A percentile compares a stretch with the other conserved stretches of the same genome.
Evolutionary conservation across 2,113 vertebrate species (phyloP).

Genomic region (Manacus vitellinus): DNA sequence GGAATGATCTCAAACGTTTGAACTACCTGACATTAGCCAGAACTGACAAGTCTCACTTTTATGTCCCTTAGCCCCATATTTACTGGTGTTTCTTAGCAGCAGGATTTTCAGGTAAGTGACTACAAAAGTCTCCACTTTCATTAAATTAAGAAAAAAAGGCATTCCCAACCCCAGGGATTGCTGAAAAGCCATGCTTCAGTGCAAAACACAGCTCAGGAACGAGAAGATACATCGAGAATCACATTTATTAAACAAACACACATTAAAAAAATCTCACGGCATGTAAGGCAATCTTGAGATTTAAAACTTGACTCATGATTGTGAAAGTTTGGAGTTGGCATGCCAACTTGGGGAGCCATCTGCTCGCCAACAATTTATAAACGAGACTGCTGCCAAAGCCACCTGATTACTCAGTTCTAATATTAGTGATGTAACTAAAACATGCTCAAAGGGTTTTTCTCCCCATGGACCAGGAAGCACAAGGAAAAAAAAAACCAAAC

Average conservation of each 20-base stretch:
- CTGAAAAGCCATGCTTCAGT: background rate
- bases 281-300: slow-evolving; percentile 10
- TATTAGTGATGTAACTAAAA: slow-evolving; percentile 66
- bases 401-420: slow-evolving; percentile 62
- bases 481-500: background rate
- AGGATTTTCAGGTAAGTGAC: background rate
- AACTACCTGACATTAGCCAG: background rate
- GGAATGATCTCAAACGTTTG: background rate
- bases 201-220: background rate
- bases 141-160: background rate
- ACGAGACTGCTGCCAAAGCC: slow-evolving; percentile 56
- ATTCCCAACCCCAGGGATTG: background rate
- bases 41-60: background rate
- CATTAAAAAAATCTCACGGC: background rate
- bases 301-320: slow-evolving; percentile 54
- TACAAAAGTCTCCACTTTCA: background rate
- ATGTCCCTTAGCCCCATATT: background rate
- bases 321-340: slow-evolving; percentile 60
- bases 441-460: background rate
- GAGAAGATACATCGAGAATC: background rate
- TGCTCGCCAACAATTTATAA: slow-evolving; percentile 62
- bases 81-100: background rate
- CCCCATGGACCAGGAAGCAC: slow-evolving; percentile 14
- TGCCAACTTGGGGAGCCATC: slow-evolving; percentile 61
- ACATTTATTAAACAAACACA: slow-evolving; percentile 38